Percentiles rank a stretch among this genome's conserved stretches.
Conservation (phyloP, 2,113 vertebrate species). For the Irena cyanogastra region DNA sequence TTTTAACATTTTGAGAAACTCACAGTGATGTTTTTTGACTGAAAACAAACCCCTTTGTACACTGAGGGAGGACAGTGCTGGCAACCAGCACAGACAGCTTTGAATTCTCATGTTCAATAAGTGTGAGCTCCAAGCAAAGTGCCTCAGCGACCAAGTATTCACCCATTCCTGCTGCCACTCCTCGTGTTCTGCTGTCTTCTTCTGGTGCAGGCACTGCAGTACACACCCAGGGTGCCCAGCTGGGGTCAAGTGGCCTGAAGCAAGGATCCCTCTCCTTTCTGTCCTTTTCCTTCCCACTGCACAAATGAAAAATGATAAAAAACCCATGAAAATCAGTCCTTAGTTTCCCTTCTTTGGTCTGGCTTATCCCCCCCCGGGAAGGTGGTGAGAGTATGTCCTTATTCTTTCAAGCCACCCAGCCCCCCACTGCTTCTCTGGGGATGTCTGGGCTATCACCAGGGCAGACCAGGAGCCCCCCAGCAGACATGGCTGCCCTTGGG, state of each 20-base stretch:
- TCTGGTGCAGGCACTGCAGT: neutral
- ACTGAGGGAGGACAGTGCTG: neutral
- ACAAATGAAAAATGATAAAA: neutral
- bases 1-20: neutral
- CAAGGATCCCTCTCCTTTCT: neutral
- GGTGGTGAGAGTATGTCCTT: neutral
- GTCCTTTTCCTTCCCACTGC: neutral
- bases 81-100: neutral
- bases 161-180: neutral
- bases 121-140: neutral
- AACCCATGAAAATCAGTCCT: neutral
- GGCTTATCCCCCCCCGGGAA: neutral
- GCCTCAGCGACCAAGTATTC: neutral
- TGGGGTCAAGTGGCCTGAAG: neutral
- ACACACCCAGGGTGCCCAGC: neutral
- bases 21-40: neutral
- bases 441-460: neutral
- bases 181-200: neutral
- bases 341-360: neutral
- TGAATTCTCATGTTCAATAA: neutral
- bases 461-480: neutral
- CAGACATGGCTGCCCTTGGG: no score
- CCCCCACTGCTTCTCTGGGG: neutral
- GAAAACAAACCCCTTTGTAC: neutral
- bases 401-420: rapidly evolving